These are phyloP conservation scores for Hydroisotoma schaefferi DNA, from an alignment of 2,888 invertebrate genomes.

Conservation along the genomic window DNA sequence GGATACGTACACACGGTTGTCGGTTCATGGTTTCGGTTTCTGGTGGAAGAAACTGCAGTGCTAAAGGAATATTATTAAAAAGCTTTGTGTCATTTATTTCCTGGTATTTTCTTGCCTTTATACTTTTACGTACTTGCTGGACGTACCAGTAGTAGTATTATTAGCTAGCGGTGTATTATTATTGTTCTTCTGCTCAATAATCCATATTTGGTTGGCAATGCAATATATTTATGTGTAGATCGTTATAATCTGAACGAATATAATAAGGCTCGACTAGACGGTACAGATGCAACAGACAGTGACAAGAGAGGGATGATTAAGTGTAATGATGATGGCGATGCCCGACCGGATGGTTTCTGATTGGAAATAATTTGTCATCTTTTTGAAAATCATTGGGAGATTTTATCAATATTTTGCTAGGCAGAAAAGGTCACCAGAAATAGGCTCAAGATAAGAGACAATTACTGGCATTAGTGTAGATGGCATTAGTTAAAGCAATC, in stretches of 20 bases:
- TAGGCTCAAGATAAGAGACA: too few species aligned
- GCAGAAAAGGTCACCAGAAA: too few species aligned
- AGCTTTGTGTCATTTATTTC: conserved; percentile 5
- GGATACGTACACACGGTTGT: too few species aligned
- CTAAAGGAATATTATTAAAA: conserved; percentile 6
- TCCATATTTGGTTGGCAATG: too few species aligned
- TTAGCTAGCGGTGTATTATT: too few species aligned
- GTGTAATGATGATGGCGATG: conserved; percentile 15
- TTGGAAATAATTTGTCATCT: conserved; percentile 5
- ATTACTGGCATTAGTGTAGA: too few species aligned
- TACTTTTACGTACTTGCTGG: neutral
- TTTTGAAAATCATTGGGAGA: conserved; percentile 2
- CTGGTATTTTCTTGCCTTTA: neutral
- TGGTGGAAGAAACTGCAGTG: neutral
- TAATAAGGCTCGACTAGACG: too few species aligned
- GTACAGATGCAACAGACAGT: conserved; percentile 14
- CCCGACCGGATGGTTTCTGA: neutral
- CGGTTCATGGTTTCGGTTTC: too few species aligned
- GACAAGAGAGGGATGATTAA: conserved; percentile 15
- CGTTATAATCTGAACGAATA: too few species aligned
- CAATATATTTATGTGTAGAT: too few species aligned
- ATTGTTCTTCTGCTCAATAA: too few species aligned
- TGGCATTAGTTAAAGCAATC: too few species aligned
- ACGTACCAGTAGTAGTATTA: neutral
- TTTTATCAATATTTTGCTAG: conserved; percentile 4